Evolutionary conservation across 2,113 vertebrate genomes (phyloP), one percentile per base, ranked within the genome.

Genomic region (Todiramphus saurophagus): DNA sequence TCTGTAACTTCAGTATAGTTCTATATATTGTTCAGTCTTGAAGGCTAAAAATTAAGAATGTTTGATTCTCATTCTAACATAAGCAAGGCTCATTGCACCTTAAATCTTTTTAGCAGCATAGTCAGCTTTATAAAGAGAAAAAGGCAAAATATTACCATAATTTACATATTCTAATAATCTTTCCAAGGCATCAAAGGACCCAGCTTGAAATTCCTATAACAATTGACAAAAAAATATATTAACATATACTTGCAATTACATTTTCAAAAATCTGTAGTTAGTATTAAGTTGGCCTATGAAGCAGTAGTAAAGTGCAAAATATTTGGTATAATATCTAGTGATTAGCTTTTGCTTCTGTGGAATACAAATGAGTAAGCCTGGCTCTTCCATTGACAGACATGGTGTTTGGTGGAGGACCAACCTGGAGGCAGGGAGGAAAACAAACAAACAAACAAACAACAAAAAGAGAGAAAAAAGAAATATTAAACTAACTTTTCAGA

Each of bases 311-410:
- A 96, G 95, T 89, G 94, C 91, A 84, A 93, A 93, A 51, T 58
- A 85, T 91, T 87, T 96, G 94, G 93, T 92, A 63, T 33, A 25
- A 30, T n/a, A 72, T 85, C 90, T 98, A 98, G 70, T 39, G 84
- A 92, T 94, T 58, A 19, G 97, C 83, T 89, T 98, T 98, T 63
- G 94, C 90, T 73, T 97, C 97, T 55, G 97, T 77, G 60, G 97
- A 93, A 90, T 89, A 56, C 33, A 97, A 83, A 48, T 78, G 92
- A 93, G 85, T 95, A 85, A 97, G 89, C 81, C 89, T 89, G 74
- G 98, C 95, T 96, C 96, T 97, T 92, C 98, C 98, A 89, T 98
- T 98, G 91, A 98, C 83, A 94, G 98, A 97, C 76, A 98, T 16
- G 60, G 97, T 98, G 92, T 98, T 98, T 64, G 97, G 97, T 28